phyloP scores from a whole-genome alignment of 2,888 invertebrate genomes.

The Drosophila meridionalis region DNA sequence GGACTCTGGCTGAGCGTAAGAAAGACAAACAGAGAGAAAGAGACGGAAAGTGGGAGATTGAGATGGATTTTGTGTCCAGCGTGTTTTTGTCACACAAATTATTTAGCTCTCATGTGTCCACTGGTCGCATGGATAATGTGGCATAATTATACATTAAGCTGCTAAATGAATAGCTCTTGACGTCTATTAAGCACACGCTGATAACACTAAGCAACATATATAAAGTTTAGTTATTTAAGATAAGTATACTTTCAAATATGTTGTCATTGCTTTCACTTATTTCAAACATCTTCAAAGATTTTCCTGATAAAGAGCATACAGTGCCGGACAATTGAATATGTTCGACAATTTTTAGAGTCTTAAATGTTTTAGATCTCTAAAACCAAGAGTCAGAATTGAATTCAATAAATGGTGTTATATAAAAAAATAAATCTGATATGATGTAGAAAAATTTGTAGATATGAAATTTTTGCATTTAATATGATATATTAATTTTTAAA shows the following conservation, averaged over 20 bases:
- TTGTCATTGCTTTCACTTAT: neutral
- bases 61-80: constrained; percentile 7
- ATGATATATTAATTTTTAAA: too few relatives aligned
- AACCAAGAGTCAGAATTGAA: too few relatives aligned
- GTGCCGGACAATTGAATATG: too few relatives aligned
- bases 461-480: too few relatives aligned
- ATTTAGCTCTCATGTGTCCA: constrained; percentile 22
- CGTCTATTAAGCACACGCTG: constrained; percentile 22
- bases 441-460: too few relatives aligned
- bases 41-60: neutral
- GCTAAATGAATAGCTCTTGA: constrained; percentile 8
- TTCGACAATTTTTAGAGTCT: too few relatives aligned
- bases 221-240: neutral
- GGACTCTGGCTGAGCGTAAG: neutral
- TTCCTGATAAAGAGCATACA: too few relatives aligned
- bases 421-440: too few relatives aligned
- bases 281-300: neutral
- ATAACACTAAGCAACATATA: neutral
- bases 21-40: neutral
- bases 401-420: too few relatives aligned
- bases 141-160: constrained; percentile 41
- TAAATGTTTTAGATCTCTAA: too few relatives aligned
- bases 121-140: constrained; percentile 28
- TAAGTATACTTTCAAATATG: neutral
- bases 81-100: constrained; percentile 39